Conservation (phyloP, 2,113 vertebrate species). For the Pampusana beccarii region DNA sequence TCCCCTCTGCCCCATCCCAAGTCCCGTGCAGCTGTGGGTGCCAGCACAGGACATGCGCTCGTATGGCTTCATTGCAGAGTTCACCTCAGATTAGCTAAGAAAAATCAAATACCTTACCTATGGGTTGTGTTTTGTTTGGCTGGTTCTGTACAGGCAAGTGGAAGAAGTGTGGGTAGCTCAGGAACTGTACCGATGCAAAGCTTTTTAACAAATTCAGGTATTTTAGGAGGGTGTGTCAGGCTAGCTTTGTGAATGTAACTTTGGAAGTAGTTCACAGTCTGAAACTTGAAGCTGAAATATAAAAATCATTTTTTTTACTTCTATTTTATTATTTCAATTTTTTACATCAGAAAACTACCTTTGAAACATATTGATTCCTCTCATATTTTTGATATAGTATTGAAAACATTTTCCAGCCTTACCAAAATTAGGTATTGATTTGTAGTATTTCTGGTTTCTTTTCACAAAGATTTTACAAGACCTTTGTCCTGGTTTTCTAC, state of each 20-base stretch:
- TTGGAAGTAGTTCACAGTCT: not conserved
- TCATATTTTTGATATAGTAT: not conserved
- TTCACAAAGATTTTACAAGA: not conserved
- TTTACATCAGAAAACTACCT: not conserved
- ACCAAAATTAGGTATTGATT: conserved; percentile 1
- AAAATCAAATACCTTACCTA: not conserved
- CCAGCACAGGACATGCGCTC: not conserved
- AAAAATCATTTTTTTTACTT: not conserved
- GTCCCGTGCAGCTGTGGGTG: not conserved
- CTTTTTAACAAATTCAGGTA: not conserved
- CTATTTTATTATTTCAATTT: not conserved
- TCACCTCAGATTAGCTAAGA: not conserved
- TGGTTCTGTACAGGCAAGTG: not conserved
- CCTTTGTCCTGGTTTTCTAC: not conserved
- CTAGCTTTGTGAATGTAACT: not conserved
- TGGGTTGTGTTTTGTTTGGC: not conserved
- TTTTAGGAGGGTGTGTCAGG: not conserved
- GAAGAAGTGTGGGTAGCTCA: not conserved
- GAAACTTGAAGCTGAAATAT: not conserved
- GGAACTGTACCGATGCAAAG: not conserved
- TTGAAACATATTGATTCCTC: not conserved
- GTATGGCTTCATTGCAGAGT: not conserved
- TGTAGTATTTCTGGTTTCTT: not conserved
- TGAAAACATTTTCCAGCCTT: not conserved
- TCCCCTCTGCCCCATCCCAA: fast-evolving